These are phyloP conservation scores for Drosophila quadrilineata DNA, from an alignment of 1,140 invertebrate species.

Conservation along the genomic window DNA sequence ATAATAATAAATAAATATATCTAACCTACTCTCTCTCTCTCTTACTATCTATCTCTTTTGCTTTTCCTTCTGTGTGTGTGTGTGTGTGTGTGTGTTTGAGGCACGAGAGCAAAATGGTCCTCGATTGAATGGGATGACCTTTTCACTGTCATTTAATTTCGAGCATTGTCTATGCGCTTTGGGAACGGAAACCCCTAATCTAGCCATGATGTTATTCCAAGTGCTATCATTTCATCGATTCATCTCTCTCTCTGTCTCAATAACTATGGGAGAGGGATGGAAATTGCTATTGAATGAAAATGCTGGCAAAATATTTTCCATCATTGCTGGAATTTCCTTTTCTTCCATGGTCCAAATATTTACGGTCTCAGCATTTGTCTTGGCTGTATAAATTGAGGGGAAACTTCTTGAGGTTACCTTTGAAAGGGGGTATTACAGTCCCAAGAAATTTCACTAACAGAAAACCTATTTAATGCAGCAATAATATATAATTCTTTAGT, in stretches of 20 bases:
- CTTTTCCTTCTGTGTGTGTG: background rate
- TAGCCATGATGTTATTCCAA: constrained; percentile 75
- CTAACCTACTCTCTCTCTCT: constrained; percentile 30
- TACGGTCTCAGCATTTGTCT: background rate
- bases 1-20: constrained; percentile 79
- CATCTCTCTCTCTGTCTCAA: no score
- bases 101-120: constrained; percentile 50
- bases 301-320: constrained; percentile 35
- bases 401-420: background rate
- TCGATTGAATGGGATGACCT: constrained; percentile 76
- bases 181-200: constrained; percentile 81
- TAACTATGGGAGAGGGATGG: no score
- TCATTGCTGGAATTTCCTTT: constrained; percentile 27
- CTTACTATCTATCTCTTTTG: no score
- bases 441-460: no score
- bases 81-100: no score
- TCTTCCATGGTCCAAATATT: constrained; percentile 6
- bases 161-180: constrained; percentile 74
- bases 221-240: constrained; percentile 64
- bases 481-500: no score
- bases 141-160: constrained; percentile 80
- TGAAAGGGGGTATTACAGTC: no score
- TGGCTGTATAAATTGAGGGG: no score
- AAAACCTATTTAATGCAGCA: no score
- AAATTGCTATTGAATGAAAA: constrained; percentile 52